phyloP scores from a whole-genome alignment of 2,797 vertebrate genomes.

The Enteromius afrohamiltoni region DNA sequence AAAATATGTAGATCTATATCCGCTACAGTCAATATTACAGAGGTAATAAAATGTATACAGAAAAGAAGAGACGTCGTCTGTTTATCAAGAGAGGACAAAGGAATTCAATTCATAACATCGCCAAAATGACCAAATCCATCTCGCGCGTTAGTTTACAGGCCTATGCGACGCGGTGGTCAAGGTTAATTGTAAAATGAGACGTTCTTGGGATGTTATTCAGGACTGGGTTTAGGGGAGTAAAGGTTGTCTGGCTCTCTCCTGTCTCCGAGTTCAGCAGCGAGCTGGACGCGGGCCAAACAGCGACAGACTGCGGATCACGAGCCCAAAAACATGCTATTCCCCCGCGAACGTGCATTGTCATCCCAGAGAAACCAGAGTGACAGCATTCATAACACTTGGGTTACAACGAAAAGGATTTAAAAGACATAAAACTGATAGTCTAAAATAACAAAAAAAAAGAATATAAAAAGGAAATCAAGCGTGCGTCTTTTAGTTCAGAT shows the following conservation, averaged over 20 bases:
- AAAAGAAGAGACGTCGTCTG: not conserved
- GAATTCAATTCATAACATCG: not conserved
- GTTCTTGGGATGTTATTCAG: conserved; percentile 7
- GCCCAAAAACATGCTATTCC: conserved; percentile 41
- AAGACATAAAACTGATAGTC: not conserved
- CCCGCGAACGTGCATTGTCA: conserved; percentile 49
- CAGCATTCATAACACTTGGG: conserved; percentile 14
- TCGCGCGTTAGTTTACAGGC: not conserved
- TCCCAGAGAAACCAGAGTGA: conserved; percentile 31
- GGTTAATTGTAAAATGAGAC: conserved; percentile 2
- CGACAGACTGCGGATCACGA: conserved; percentile 61
- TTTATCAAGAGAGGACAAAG: conserved; percentile 9
- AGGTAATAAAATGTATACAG: not conserved
- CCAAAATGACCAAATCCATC: not conserved
- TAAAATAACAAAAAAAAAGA: too few relatives aligned
- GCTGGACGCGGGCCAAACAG: conserved; percentile 55
- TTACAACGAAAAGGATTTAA: not conserved
- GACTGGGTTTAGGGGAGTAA: not conserved
- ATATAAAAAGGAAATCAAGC: too few relatives aligned
- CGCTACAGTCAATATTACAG: not conserved
- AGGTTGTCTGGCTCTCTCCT: conserved; percentile 5
- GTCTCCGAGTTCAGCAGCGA: conserved; percentile 38
- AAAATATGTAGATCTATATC: not conserved
- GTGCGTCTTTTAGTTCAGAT: not conserved
- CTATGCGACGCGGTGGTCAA: not conserved